phyloP scores from a whole-genome alignment of 2,888 invertebrate genomes.

The Lepeophtheirus nordmannii region DNA sequence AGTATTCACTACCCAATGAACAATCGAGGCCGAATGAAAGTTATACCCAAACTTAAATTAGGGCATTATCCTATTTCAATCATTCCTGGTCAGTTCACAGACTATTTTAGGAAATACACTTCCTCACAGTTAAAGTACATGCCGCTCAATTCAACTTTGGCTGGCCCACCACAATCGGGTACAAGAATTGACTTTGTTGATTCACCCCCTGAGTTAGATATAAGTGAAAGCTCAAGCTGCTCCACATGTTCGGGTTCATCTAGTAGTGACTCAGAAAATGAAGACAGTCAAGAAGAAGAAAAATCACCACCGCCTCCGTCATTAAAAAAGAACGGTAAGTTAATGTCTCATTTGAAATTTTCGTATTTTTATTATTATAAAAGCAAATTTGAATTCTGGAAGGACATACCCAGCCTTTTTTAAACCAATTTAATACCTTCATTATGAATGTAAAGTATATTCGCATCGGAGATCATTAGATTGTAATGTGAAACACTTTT shows the following conservation, averaged over 20 bases:
- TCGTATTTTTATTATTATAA: neutral
- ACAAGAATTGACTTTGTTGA: neutral
- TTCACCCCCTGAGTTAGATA: neutral
- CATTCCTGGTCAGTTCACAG: constrained; percentile 90
- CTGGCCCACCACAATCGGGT: constrained; percentile 10
- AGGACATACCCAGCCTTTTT: too few relatives aligned
- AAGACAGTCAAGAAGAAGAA: neutral
- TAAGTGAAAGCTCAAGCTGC: constrained; percentile 17
- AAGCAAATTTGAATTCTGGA: neutral
- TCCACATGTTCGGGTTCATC: neutral
- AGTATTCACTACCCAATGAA: constrained; percentile 56
- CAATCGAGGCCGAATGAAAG: constrained; percentile 28
- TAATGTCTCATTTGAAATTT: neutral
- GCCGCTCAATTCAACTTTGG: constrained; percentile 64
- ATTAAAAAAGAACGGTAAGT: neutral
- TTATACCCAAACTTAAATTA: constrained; percentile 32
- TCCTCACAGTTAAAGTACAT: constrained; percentile 73
- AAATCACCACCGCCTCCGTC: neutral
- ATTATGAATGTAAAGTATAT: too few relatives aligned
- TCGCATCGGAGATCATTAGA: too few relatives aligned
- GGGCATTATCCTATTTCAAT: constrained; percentile 76
- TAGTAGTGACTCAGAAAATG: constrained; percentile 13
- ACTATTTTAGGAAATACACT: constrained; percentile 62
- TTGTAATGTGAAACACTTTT: too few relatives aligned
- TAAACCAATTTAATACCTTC: too few relatives aligned